Percentiles rank a stretch among this genome's conserved stretches.
These are phyloP conservation scores for Gambusia yucatana DNA, from an alignment of 2,797 vertebrate species.

Conservation along the genomic window DNA sequence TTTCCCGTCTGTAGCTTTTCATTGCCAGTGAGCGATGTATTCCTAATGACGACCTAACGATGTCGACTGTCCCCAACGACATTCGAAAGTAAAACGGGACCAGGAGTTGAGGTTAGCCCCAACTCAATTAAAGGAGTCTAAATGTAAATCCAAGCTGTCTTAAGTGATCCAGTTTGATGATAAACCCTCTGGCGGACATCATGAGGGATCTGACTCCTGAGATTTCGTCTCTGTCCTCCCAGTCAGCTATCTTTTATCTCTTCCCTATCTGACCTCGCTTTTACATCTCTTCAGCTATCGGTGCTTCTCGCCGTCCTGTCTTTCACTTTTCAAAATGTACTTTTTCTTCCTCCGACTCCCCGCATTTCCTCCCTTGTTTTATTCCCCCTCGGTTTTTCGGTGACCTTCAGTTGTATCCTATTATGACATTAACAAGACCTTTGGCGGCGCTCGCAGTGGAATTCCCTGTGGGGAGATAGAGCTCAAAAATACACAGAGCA, in stretches of 20 bases:
- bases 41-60: constrained; percentile 64
- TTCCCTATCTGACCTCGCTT: constrained; percentile 29
- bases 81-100: constrained; percentile 67
- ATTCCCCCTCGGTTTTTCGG: constrained; percentile 28
- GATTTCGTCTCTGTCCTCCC: constrained; percentile 44
- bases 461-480: constrained; percentile 50
- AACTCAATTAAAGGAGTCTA: constrained; percentile 67
- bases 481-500: constrained; percentile 72
- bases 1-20: constrained; percentile 52
- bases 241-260: constrained; percentile 47
- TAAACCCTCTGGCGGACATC: constrained; percentile 67
- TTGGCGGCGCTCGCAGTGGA: constrained; percentile 37
- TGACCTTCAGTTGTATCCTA: constrained; percentile 40
- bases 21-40: constrained; percentile 59
- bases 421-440: constrained; percentile 69
- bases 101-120: constrained; percentile 52
- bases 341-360: constrained; percentile 1
- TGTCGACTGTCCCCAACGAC: constrained; percentile 54
- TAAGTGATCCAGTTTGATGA: constrained; percentile 64
- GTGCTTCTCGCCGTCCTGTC: constrained; percentile 3
- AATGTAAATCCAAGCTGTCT: constrained; percentile 73
- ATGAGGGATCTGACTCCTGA: constrained; percentile 42
- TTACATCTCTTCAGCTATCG: constrained; percentile 34
- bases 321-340: background rate
- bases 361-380: constrained; percentile 10